A percentile compares a stretch with the other conserved stretches of the same genome.
Evolutionary conservation across 2,113 vertebrate genomes (phyloP).

Genomic region (Myiozetetes cayanensis): DNA sequence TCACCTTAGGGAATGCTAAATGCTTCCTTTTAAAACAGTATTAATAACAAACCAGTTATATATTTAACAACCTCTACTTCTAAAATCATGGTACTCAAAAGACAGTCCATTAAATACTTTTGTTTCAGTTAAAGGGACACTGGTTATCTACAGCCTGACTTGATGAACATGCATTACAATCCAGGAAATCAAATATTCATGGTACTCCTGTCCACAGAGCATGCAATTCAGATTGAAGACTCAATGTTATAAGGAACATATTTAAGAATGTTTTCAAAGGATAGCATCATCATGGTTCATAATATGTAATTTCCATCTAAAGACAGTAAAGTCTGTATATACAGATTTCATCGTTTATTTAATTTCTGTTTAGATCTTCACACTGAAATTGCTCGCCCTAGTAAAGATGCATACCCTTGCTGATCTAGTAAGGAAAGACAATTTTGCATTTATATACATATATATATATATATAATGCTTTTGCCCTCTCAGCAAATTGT

Average conservation of each 20-base stretch:
- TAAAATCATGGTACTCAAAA: background rate
- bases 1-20: background rate
- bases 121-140: background rate
- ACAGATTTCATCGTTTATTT: background rate
- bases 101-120: background rate
- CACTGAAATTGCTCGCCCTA: background rate
- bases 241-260: background rate
- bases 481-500: background rate
- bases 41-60: background rate
- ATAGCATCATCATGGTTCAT: background rate
- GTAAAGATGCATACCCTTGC: too few species aligned
- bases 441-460: background rate
- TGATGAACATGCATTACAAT: background rate
- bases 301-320: background rate
- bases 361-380: background rate
- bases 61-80: background rate
- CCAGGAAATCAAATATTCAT: background rate
- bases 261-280: background rate
- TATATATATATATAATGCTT: background rate
- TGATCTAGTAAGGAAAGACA: background rate
- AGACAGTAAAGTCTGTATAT: background rate
- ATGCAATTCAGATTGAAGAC: background rate
- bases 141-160: background rate
- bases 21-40: background rate
- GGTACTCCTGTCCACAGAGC: background rate